Percentiles rank a stretch among this genome's conserved stretches.
phyloP scores from a whole-genome alignment of 2,888 invertebrate species.

The Epirrita christyi region DNA sequence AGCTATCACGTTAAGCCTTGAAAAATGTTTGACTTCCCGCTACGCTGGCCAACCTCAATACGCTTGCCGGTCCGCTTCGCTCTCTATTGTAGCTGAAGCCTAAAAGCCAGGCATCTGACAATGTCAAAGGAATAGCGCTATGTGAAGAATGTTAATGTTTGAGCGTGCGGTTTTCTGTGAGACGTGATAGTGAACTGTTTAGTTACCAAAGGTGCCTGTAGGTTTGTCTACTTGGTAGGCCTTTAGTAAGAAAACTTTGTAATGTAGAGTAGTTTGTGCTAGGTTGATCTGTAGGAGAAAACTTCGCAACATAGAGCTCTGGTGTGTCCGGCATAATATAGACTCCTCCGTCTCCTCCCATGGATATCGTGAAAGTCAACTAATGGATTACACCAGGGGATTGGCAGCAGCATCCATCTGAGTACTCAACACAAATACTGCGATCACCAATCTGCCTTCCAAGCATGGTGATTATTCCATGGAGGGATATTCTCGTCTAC shows the following conservation, averaged over 20 bases:
- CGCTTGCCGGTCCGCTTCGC: not conserved
- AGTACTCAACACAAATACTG: too few relatives aligned
- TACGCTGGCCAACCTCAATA: not conserved
- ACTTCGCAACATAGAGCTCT: too few relatives aligned
- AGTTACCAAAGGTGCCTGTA: slow-evolving; percentile 32
- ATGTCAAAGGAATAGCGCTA: slow-evolving; percentile 52
- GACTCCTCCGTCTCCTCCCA: too few relatives aligned
- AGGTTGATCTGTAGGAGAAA: not conserved
- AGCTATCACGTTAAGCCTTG: too few relatives aligned
- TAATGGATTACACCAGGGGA: too few relatives aligned
- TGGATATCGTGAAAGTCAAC: too few relatives aligned
- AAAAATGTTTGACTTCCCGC: too few relatives aligned
- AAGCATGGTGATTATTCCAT: too few relatives aligned
- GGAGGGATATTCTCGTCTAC: too few relatives aligned
- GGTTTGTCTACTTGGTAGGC: slow-evolving; percentile 19
- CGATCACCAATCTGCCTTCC: too few relatives aligned
- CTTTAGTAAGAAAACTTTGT: slow-evolving; percentile 13
- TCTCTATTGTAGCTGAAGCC: slow-evolving; percentile 17
- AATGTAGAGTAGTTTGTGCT: slow-evolving; percentile 1
- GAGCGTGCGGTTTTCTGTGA: slow-evolving; percentile 38
- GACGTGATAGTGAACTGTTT: slow-evolving; percentile 35
- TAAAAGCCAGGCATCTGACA: slow-evolving; percentile 51
- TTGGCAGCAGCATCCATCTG: too few relatives aligned
- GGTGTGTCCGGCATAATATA: too few relatives aligned
- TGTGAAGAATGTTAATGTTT: slow-evolving; percentile 50